Base-by-base conservation (phyloP, 2,888 invertebrate genomes). In the Dynastes tityus region DNA sequence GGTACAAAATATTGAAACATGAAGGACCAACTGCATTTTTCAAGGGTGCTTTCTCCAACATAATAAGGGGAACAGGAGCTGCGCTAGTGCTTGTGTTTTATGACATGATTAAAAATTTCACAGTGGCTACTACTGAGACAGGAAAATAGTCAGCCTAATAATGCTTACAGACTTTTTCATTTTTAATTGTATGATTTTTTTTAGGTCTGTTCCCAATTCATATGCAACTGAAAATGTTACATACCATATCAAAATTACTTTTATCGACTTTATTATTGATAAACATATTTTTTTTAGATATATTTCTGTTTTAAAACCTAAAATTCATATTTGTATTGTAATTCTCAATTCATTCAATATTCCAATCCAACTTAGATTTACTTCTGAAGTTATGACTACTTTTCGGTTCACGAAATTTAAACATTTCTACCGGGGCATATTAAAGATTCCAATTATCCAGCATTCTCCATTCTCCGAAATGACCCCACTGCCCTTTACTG, bases 21-120 rank as follows among this genome's bases (percentile, higher is more conserved):
- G 98, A 99, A 90, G 98, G 98, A 76, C 78, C 87, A 2, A 87
- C 89, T 79, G 97, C 98, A 85, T 97, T 98, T 94, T 98, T 98
- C 93, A 98, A 97, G 92, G 98, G 97, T 81, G 97, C 97, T 79
- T 95, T 97, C 91, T 97, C 97, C 87, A 98, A 98, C 90, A 92
- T 97, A 76, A 93, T 98, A 89, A 93, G 98, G 90, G 97, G 98
- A 87, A 97, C 97, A 80, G 97, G 98, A 85, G 97, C 97, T 84
- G 98, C 98, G 85, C 93, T 98, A 85, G 97, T 98, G 83, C 92
- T 98, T 85, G 97, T 97, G 85, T 91, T 97, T 86, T 98, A 97
- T 87, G 97, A 97, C 32, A 77, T 51, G 49, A 71, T 79, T 49
- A 76, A 79, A 32, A 77, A 63, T 49, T 74, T 58, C 51, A 6